Evolutionary conservation across 2,113 vertebrate genomes (phyloP).

Genomic region (Eurystomus gularis): DNA sequence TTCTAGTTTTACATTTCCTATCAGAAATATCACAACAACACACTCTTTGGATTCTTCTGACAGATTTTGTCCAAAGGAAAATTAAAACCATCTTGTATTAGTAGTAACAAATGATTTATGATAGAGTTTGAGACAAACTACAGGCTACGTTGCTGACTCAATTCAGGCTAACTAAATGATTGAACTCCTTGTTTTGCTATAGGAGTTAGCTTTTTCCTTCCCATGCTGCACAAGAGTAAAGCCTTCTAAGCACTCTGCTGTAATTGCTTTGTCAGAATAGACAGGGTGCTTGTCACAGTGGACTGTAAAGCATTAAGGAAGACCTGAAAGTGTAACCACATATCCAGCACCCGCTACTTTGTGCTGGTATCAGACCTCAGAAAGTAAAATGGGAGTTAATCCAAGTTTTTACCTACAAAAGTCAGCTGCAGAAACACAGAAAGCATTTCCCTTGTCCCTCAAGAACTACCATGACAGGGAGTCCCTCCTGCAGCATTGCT

Average conservation of each 20-base stretch:
- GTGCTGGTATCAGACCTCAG: background rate
- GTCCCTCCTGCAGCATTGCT: background rate
- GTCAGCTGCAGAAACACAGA: background rate
- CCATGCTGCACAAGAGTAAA: background rate
- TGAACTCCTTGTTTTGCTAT: background rate
- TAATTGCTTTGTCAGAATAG: background rate
- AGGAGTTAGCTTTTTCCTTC: background rate
- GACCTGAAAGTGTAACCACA: background rate
- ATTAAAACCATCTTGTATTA: background rate
- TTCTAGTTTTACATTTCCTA: background rate
- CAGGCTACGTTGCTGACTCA: background rate
- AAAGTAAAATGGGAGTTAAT: background rate
- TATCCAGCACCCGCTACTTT: background rate
- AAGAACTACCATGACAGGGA: background rate
- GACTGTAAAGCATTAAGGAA: background rate
- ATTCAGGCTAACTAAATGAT: background rate
- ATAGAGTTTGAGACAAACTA: background rate
- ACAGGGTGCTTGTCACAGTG: background rate
- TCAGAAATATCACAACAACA: background rate
- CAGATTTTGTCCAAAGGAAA: background rate
- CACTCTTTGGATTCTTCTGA: background rate
- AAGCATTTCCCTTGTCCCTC: background rate
- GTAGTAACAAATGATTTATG: background rate
- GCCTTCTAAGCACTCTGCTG: background rate
- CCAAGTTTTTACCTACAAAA: background rate